Percentiles rank a stretch among this genome's conserved stretches.
Conservation (phyloP, 2,888 invertebrate species). For the Melinaea menophilus region DNA sequence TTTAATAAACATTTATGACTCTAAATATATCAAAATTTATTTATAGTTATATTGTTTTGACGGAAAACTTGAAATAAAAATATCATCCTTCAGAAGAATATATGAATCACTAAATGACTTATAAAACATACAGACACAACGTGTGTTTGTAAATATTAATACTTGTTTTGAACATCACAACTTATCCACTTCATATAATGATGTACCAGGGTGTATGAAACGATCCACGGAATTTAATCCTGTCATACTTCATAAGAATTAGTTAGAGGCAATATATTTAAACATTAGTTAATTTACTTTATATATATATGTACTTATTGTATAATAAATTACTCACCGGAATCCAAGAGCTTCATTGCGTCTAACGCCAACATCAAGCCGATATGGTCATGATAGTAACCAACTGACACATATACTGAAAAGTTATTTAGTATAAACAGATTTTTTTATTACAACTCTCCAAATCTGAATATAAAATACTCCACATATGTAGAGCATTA, state of each 20-base stretch:
- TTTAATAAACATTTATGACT: no score
- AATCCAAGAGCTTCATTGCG: constrained; percentile 87
- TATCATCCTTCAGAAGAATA: neutral
- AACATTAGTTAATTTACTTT: no score
- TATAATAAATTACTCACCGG: constrained; percentile 72
- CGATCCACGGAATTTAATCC: constrained; percentile 37
- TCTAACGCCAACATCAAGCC: constrained; percentile 93
- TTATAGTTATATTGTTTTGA: no score
- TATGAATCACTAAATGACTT: neutral
- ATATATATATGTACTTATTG: neutral
- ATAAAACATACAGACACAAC: neutral
- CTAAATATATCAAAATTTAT: no score
- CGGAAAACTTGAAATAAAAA: neutral
- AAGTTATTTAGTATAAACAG: constrained; percentile 25
- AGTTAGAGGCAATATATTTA: no score
- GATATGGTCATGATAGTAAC: constrained; percentile 93
- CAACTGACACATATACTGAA: constrained; percentile 94
- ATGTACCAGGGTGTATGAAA: constrained; percentile 49
- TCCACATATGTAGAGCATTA: neutral
- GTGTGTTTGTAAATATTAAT: constrained; percentile 5
- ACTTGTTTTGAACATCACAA: constrained; percentile 18
- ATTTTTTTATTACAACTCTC: no score
- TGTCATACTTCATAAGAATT: constrained; percentile 16
- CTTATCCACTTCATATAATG: constrained; percentile 41
- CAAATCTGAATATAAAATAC: neutral